Conservation (phyloP, 2,113 vertebrate genomes). For the Cottus gobio region DNA sequence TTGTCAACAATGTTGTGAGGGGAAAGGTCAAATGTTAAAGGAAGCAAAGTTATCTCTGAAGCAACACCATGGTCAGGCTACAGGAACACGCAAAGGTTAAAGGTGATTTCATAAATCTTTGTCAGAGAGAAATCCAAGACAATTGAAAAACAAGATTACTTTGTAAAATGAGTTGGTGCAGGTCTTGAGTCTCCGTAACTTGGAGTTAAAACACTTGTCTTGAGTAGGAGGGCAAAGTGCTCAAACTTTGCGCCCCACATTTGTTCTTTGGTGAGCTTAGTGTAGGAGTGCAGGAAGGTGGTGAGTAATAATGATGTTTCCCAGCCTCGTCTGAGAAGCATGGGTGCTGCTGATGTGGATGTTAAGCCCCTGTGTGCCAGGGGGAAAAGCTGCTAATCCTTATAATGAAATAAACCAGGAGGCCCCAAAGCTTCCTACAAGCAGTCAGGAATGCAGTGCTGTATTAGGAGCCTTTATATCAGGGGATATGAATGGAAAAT, state of each 20-base stretch:
- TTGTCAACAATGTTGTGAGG: constrained; percentile 5
- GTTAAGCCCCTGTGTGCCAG: constrained; percentile 35
- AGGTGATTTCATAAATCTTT: background rate
- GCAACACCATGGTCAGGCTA: background rate
- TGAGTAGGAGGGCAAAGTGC: background rate
- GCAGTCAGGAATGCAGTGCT: constrained; percentile 16
- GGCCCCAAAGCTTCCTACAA: constrained; percentile 27
- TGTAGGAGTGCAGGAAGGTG: constrained; percentile 5
- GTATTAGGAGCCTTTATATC: constrained; percentile 2
- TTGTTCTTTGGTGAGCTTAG: constrained; percentile 25
- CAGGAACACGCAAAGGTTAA: constrained; percentile 34
- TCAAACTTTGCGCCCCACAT: background rate
- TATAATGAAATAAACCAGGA: constrained; percentile 56
- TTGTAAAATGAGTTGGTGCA: background rate
- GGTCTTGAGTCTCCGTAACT: background rate
- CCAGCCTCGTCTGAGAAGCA: constrained; percentile 23
- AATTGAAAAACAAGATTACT: constrained; percentile 3
- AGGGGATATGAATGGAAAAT: background rate
- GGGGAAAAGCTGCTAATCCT: constrained; percentile 59
- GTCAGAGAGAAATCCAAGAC: background rate
- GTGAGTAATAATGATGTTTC: constrained; percentile 4
- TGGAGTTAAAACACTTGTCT: background rate
- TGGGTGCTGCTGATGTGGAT: constrained; percentile 40
- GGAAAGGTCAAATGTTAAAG: constrained; percentile 19
- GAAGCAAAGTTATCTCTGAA: constrained; percentile 23